Percentiles rank a stretch among this genome's conserved stretches.
Conservation (phyloP, 2,113 vertebrate species). For the Myodes glareolus region DNA sequence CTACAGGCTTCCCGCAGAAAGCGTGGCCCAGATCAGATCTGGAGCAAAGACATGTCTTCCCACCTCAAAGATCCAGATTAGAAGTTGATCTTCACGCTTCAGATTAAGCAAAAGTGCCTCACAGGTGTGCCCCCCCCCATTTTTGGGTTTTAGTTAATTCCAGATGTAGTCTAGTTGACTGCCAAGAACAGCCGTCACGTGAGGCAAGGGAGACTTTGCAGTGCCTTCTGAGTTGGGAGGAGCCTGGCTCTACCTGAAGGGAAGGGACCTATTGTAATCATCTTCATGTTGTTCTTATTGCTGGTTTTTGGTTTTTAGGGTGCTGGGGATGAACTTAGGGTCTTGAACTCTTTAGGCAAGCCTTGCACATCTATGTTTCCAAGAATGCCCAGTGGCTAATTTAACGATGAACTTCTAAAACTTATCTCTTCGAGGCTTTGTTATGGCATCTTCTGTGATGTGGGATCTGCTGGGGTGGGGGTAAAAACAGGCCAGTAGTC, state of each 20-base stretch:
- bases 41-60: background rate
- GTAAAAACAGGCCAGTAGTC: background rate
- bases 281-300: background rate
- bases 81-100: background rate
- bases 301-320: background rate
- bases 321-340: background rate
- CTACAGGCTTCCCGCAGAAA: background rate
- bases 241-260: background rate
- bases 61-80: background rate
- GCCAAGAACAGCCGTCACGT: background rate
- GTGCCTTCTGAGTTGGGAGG: background rate
- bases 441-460: background rate
- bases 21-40: background rate
- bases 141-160: background rate
- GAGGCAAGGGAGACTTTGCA: constrained; percentile 6
- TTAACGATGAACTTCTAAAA: constrained; percentile 7
- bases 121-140: background rate
- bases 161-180: background rate
- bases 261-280: background rate
- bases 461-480: background rate
- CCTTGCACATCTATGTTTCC: background rate
- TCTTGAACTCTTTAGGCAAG: background rate
- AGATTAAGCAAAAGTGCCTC: background rate
- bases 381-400: background rate
- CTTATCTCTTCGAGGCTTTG: background rate